Base-by-base conservation (phyloP, 2,797 vertebrate species). In the Sarcoramphus papa region DNA sequence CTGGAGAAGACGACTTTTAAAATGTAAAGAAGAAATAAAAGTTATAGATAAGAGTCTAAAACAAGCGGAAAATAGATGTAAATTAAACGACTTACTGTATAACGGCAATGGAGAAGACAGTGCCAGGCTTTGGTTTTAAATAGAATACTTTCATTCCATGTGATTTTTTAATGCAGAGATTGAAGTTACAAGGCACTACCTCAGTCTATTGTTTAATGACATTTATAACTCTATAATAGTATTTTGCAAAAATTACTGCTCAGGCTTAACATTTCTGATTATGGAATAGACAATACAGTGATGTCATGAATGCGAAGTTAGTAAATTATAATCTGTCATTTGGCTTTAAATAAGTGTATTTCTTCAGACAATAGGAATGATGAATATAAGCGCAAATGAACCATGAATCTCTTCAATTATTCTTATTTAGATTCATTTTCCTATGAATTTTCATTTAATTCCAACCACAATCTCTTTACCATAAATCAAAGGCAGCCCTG, bases 351-450 rank as follows among this genome's bases (percentile, higher is more conserved):
- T 96, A 97, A 97, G 92, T 94, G 78, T 81, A 86, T 96, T 98
- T 95, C 97, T 97, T 92, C 96, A 98, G 95, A 98, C 97, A 98
- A 98, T 92, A 96, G 96, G 92, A 89, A 94, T 97, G 97, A 98
- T 97, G 96, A 98, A 97, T 97, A 92, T 93, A 97, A 98, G 96
- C 50, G 8, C 92, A 98, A 98, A 98, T 97, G 97, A 98, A 97
- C 97, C 96, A 97, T 94, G 97, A 98, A 97, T 98, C 97, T 96
- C 91, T 96, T 97, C 94, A 97, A 97, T 97, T 98, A 97, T 97
- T 97, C 97, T 97, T 98, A 98, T 97, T 98, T 98, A 97, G 97
- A 97, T 97, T 98, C 81, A 98, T 97, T 97, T 98, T 97, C 92
- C 92, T 97, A 78, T 95, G 97, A 97, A 96, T 97, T 97, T 98